Conservation (phyloP, 2,888 invertebrate genomes). For the Caradrina clavipalpis region DNA sequence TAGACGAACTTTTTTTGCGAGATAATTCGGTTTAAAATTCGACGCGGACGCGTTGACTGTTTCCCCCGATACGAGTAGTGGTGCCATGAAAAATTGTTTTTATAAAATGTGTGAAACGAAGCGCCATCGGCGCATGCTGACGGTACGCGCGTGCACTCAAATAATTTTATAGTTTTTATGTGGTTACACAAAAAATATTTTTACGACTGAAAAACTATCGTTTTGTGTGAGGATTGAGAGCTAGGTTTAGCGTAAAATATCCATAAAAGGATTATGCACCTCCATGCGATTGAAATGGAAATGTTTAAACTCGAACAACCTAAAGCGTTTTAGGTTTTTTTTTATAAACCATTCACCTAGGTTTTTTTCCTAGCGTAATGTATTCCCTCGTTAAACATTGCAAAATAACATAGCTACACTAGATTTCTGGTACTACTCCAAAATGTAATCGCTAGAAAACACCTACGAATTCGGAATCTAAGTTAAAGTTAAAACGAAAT, state of each 20-base stretch:
- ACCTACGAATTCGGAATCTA: slow-evolving; percentile 9
- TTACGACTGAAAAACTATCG: slow-evolving; percentile 21
- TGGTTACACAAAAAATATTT: slow-evolving; percentile 29
- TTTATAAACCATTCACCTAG: not conserved
- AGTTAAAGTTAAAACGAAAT: slow-evolving; percentile 21
- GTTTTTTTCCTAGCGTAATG: too few species aligned
- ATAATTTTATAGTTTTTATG: slow-evolving; percentile 46
- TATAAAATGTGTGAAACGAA: slow-evolving; percentile 37
- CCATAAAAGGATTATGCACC: not conserved
- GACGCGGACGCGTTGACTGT: slow-evolving; percentile 59
- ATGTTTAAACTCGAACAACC: not conserved
- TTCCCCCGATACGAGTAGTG: slow-evolving; percentile 55
- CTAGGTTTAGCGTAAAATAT: slow-evolving; percentile 5
- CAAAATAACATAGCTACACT: not conserved
- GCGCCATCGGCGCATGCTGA: slow-evolving; percentile 32
- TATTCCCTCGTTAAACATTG: too few species aligned
- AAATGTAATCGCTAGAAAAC: not conserved
- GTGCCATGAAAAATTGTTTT: slow-evolving; percentile 46
- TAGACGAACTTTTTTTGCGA: slow-evolving; percentile 63
- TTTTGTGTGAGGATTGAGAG: slow-evolving; percentile 32
- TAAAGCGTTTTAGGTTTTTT: not conserved
- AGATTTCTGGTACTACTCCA: not conserved
- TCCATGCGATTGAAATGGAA: not conserved
- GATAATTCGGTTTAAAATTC: slow-evolving; percentile 70
- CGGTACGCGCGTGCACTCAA: slow-evolving; percentile 40